A percentile compares a stretch with the other conserved stretches of the same genome.
phyloP scores from a whole-genome alignment of 2,797 vertebrate species.

The Channallabes apus region DNA sequence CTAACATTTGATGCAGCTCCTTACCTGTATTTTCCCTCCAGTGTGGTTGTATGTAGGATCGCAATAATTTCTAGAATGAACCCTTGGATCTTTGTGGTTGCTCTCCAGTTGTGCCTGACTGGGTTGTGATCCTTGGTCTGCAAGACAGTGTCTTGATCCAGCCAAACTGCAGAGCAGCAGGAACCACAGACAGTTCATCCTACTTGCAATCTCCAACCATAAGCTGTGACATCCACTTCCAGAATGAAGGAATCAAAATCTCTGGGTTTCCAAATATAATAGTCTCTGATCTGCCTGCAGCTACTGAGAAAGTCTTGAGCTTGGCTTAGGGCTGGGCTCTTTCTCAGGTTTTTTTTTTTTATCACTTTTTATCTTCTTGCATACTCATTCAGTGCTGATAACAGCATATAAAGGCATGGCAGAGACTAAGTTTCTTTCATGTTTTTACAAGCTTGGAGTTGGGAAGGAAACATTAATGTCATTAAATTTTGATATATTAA shows the following conservation, averaged over 20 bases:
- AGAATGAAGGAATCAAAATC: neutral
- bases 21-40: conserved; percentile 39
- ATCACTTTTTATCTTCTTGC: conserved; percentile 25
- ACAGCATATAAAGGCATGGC: conserved; percentile 20
- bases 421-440: conserved; percentile 15
- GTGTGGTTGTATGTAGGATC: conserved; percentile 47
- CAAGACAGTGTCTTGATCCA: conserved; percentile 50
- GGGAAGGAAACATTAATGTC: neutral
- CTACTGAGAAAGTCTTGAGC: conserved; percentile 11
- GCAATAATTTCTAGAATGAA: conserved; percentile 52
- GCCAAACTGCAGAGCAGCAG: conserved; percentile 62
- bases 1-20: neutral
- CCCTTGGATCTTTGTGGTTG: conserved; percentile 5
- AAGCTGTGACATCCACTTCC: neutral
- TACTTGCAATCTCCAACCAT: neutral
- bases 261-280: neutral
- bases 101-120: conserved; percentile 5
- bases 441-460: neutral
- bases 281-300: conserved; percentile 32
- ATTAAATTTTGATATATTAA: conserved; percentile 32
- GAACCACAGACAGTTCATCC: conserved; percentile 31
- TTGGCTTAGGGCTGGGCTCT: neutral
- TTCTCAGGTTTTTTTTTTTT: conserved; percentile 40
- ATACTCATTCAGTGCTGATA: conserved; percentile 50
- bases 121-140: neutral